phyloP scores from a whole-genome alignment of 2,888 invertebrate species.

The Stegophylla sp. region DNA sequence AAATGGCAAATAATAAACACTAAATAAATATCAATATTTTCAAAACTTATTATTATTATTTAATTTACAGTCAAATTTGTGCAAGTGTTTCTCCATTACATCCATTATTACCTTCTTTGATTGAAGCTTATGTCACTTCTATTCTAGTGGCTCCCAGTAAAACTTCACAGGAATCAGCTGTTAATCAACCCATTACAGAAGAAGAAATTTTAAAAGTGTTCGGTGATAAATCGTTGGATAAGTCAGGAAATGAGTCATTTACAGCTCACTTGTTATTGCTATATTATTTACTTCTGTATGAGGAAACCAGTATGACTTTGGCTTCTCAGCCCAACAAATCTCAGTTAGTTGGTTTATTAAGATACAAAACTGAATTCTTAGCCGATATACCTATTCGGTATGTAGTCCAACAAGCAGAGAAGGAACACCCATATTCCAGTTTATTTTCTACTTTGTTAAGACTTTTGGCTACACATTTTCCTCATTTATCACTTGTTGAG shows the following conservation, averaged over 20 bases:
- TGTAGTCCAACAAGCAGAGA: slow-evolving; percentile 89
- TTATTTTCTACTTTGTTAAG: slow-evolving; percentile 88
- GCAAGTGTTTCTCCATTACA: slow-evolving; percentile 88
- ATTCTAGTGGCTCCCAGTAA: slow-evolving; percentile 77
- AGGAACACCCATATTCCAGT: slow-evolving; percentile 78
- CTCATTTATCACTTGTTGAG: slow-evolving; percentile 91
- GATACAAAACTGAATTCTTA: slow-evolving; percentile 85
- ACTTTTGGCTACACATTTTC: slow-evolving; percentile 89
- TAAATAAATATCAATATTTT: background rate
- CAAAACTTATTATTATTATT: background rate
- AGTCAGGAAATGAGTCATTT: slow-evolving; percentile 70
- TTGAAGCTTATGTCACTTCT: slow-evolving; percentile 94
- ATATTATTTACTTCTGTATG: slow-evolving; percentile 90
- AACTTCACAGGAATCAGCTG: slow-evolving; percentile 74
- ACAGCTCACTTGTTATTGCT: slow-evolving; percentile 87
- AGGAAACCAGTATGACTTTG: slow-evolving; percentile 78
- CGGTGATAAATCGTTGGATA: slow-evolving; percentile 67
- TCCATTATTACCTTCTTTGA: slow-evolving; percentile 87
- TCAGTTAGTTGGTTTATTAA: slow-evolving; percentile 63
- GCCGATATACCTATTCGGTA: slow-evolving; percentile 92
- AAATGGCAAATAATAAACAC: too few species aligned
- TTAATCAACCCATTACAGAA: slow-evolving; percentile 90
- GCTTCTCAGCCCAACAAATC: slow-evolving; percentile 43
- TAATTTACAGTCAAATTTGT: slow-evolving; percentile 78
- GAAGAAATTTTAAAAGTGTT: slow-evolving; percentile 86